Evolutionary conservation across 2,113 vertebrate genomes (phyloP).

Genomic region (Eolophus roseicapilla): DNA sequence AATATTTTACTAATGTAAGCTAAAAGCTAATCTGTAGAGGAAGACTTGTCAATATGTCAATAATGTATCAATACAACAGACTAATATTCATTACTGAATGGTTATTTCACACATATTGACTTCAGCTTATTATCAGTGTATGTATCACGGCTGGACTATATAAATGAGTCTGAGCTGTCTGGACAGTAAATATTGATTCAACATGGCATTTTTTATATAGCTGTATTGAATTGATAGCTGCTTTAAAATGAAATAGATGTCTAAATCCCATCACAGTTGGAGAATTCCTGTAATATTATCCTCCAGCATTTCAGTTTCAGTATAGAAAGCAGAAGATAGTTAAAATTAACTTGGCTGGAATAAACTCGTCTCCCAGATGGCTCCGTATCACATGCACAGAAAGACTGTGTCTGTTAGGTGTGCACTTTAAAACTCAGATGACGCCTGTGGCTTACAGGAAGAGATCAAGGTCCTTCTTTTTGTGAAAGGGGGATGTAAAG

Average conservation of each 20-base stretch:
- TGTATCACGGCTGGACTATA: neutral
- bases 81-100: neutral
- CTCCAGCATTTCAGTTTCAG: neutral
- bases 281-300: constrained; percentile 28
- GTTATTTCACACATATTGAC: neutral
- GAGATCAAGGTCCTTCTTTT: neutral
- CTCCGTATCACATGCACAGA: neutral
- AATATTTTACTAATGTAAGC: neutral
- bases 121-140: neutral
- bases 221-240: constrained; percentile 50
- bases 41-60: neutral
- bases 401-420: neutral
- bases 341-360: neutral
- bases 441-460: neutral
- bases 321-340: neutral
- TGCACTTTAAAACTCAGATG: neutral
- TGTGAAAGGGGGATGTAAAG: neutral
- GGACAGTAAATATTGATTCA: constrained; percentile 62
- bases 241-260: constrained; percentile 36
- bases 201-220: constrained; percentile 39
- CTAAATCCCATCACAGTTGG: constrained; percentile 6
- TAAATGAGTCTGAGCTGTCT: constrained; percentile 8
- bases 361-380: neutral
- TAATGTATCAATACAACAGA: neutral
- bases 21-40: neutral